Evolutionary conservation across 2,888 invertebrate genomes (phyloP).

Genomic region (Peribatodes rhomboidaria): DNA sequence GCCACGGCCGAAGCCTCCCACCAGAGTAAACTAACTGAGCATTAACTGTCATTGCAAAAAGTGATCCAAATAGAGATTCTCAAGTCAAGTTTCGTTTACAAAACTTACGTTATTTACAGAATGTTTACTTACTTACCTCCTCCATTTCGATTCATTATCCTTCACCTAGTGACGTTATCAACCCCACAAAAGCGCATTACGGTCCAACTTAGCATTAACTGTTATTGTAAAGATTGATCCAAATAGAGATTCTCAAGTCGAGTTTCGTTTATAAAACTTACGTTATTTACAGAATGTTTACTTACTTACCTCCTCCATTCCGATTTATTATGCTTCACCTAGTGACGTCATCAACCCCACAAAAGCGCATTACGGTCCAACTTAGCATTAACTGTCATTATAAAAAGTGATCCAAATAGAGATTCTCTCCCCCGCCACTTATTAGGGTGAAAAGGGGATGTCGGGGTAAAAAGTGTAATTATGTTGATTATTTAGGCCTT

Average conservation of each 20-base stretch:
- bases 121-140: too few species aligned
- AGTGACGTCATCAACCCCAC: constrained; percentile 37
- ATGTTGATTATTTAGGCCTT: constrained; percentile 86
- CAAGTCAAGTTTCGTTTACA: constrained; percentile 30
- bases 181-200: constrained; percentile 45
- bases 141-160: constrained; percentile 6
- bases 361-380: constrained; percentile 49
- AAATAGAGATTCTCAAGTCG: constrained; percentile 70
- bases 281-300: not conserved
- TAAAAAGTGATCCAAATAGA: constrained; percentile 67
- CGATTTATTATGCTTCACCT: not conserved
- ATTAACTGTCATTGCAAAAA: constrained; percentile 61
- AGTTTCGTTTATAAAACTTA: too few species aligned
- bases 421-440: constrained; percentile 76
- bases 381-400: constrained; percentile 61
- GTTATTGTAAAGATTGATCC: constrained; percentile 62
- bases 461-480: constrained; percentile 85
- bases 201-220: constrained; percentile 57
- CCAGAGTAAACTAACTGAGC: constrained; percentile 51
- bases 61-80: constrained; percentile 72
- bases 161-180: constrained; percentile 29
- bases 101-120: too few species aligned
- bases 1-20: constrained; percentile 38
- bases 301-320: constrained; percentile 8
- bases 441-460: constrained; percentile 76